Conservation (phyloP, 2,797 vertebrate species). For the Gymnodraco acuticeps region DNA sequence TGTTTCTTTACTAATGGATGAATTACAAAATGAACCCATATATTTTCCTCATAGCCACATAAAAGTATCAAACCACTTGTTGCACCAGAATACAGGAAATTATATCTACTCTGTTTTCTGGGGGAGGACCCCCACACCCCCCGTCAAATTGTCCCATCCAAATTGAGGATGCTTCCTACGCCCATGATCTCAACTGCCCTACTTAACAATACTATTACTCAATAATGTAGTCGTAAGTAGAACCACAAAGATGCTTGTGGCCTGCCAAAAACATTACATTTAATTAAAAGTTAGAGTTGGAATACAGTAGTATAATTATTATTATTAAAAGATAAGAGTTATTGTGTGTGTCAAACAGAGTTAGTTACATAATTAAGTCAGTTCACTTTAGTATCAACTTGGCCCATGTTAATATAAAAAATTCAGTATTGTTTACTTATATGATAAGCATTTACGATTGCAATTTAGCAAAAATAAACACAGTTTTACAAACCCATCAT, state of each 20-base stretch:
- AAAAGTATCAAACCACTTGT: too few species aligned
- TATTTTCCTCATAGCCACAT: too few species aligned
- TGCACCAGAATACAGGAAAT: too few species aligned
- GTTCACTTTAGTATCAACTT: not conserved
- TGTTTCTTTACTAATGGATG: too few species aligned
- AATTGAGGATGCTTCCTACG: too few species aligned
- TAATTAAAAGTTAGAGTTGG: constrained; percentile 18
- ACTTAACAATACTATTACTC: not conserved
- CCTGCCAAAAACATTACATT: constrained; percentile 7
- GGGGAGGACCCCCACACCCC: too few species aligned
- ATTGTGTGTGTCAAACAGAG: not conserved
- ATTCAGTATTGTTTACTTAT: not conserved
- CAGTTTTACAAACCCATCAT: not conserved
- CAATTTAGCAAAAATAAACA: constrained; percentile 33
- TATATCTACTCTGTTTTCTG: too few species aligned
- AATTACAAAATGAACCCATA: too few species aligned
- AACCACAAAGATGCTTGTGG: not conserved
- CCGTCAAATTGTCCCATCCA: too few species aligned
- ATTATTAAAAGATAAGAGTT: constrained; percentile 9
- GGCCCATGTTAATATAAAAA: not conserved
- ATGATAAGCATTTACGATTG: not conserved
- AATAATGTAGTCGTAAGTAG: not conserved
- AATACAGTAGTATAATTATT: constrained; percentile 21
- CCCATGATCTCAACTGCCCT: not conserved
- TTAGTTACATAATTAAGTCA: not conserved